A percentile compares a stretch with the other conserved stretches of the same genome.
Conservation (phyloP, 2,888 invertebrate genomes). For the Mesodorylaimus sp. region DNA sequence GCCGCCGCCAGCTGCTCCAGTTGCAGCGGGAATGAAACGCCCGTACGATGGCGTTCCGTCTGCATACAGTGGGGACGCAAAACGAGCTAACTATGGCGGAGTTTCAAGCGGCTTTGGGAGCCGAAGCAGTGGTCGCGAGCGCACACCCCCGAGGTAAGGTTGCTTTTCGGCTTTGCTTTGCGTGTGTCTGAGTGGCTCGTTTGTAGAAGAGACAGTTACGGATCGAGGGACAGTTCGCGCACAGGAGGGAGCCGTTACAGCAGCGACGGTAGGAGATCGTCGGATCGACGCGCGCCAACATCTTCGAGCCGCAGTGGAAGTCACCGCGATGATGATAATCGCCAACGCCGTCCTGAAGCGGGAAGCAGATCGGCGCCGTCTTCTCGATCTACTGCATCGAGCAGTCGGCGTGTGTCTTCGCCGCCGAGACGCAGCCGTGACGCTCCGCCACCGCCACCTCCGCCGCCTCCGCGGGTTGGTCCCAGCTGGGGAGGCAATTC, state of each 20-base stretch:
- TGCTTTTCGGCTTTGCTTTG: not conserved
- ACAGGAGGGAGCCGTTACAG: not conserved
- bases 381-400: no score
- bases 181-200: not conserved
- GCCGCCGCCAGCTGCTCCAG: not conserved
- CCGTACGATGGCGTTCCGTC: not conserved
- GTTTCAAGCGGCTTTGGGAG: not conserved
- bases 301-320: no score
- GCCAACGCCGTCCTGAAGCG: no score
- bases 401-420: conserved; percentile 13
- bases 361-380: no score
- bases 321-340: no score
- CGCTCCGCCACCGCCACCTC: conserved; percentile 16
- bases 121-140: not conserved
- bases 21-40: not conserved
- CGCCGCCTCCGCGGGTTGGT: conserved; percentile 16
- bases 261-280: not conserved
- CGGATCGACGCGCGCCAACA: not conserved
- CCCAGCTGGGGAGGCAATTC: conserved; percentile 13
- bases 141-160: not conserved
- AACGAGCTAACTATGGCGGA: not conserved
- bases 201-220: not conserved
- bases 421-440: conserved; percentile 12
- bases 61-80: not conserved
- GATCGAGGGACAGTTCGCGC: not conserved